A percentile compares a stretch with the other conserved stretches of the same genome.
Evolutionary conservation across 1,140 invertebrate species (phyloP).

Genomic region (Pseudachorutes palmiensis): DNA sequence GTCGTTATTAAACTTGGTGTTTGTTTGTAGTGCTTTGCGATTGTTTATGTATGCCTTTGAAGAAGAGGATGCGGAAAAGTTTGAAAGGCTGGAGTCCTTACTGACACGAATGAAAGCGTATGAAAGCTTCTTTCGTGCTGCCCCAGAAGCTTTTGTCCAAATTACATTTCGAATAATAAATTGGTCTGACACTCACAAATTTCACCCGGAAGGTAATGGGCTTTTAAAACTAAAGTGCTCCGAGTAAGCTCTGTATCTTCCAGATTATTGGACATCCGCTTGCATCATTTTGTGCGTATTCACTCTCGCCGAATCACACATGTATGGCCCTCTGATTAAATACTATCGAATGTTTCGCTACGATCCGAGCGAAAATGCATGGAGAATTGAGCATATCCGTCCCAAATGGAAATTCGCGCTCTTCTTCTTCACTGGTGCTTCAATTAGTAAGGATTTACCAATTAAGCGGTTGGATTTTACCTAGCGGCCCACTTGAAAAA

Average conservation of each 20-base stretch:
- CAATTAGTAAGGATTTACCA: constrained; percentile 16
- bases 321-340: not conserved
- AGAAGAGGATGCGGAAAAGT: constrained; percentile 18
- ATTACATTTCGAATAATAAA: constrained; percentile 19
- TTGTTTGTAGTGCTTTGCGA: not conserved
- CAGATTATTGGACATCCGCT: constrained; percentile 24
- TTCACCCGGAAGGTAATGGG: constrained; percentile 13
- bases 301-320: constrained; percentile 23
- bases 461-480: too few species aligned
- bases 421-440: constrained; percentile 19
- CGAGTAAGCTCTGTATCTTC: not conserved
- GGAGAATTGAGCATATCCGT: constrained; percentile 19
- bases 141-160: constrained; percentile 27
- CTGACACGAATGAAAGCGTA: constrained; percentile 25
- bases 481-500: too few species aligned
- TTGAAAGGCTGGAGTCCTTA: constrained; percentile 26
- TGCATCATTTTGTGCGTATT: constrained; percentile 23
- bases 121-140: constrained; percentile 26
- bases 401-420: constrained; percentile 13
- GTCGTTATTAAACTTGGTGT: not conserved
- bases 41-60: constrained; percentile 17
- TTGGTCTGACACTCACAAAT: constrained; percentile 4
- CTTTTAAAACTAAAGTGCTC: not conserved
- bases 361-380: not conserved
- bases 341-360: constrained; percentile 23